Base-by-base conservation (phyloP, 2,797 vertebrate species). In the Moxostoma hubbsi region DNA sequence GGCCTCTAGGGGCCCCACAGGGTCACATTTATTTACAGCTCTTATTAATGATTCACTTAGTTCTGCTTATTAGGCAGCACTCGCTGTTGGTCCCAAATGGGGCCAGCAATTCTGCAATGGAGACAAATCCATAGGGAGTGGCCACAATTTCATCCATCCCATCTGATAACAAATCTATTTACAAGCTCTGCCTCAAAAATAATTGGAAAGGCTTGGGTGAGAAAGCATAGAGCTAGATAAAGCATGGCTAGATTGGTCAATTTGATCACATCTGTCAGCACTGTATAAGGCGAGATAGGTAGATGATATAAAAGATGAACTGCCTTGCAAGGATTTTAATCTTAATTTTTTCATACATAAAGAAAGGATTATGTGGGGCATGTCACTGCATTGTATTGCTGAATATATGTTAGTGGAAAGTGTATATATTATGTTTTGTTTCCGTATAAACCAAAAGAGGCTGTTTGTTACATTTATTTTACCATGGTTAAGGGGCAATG, bases 21-120 rank as follows among this genome's bases (percentile, higher is more conserved):
- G 68, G 82, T 80, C 66, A 57, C 66, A 84, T 84, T 89, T 87
- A 91, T 89, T 88, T 89, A 86, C 83, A 83, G 87, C 86, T 90
- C 83, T 91, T 89, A 90, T 92, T 90, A 92, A 89, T 92, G 90
- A 89, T 84, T 88, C 87, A 85, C 87, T 92, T 90, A 90, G 89
- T 88, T 90, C 82, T 76, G 89, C 87, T 90, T 88, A 90, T 90
- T 92, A 90, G 76, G 83, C 82, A 70, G 84, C 80, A 67, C 78
- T 69, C 75, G 81, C 63, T 18, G 16, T 76, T 49, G 55, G n/a
- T 63, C 59, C 62, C 73, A 53, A 45, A 64, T 61, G 65, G 46
- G 65, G 73, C 78, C 67, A 70, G 59, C 51, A 0, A 36, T 74
- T 63, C 46, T 18, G 9, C 77, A 73, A 84, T 63, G 65, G 73